Conservation (phyloP, 2,113 vertebrate genomes). For the Ascaphus truei region DNA sequence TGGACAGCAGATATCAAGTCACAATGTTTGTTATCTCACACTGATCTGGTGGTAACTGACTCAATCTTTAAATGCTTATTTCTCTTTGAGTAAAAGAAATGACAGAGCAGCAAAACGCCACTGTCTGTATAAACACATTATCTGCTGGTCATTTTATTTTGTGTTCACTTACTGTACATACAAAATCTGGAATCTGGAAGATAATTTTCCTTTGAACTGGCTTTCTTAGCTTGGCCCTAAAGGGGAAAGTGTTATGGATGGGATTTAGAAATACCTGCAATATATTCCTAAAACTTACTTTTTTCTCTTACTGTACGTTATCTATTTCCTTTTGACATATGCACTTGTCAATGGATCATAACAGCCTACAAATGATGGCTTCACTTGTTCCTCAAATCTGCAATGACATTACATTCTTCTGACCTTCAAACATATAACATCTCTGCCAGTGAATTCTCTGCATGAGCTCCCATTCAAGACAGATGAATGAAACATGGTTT, state of each 20-base stretch:
- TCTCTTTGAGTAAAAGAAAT: slow-evolving; percentile 4
- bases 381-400: slow-evolving; percentile 46
- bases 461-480: slow-evolving; percentile 35
- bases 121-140: too few relatives aligned
- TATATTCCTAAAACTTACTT: slow-evolving; percentile 33
- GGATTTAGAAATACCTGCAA: background rate
- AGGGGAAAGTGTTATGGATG: background rate
- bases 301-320: slow-evolving; percentile 29
- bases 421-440: slow-evolving; percentile 45
- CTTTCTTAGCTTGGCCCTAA: background rate
- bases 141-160: too few relatives aligned
- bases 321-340: slow-evolving; percentile 44
- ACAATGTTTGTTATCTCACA: too few relatives aligned
- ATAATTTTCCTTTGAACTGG: too few relatives aligned
- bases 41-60: too few relatives aligned
- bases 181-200: too few relatives aligned
- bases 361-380: slow-evolving; percentile 46
- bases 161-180: too few relatives aligned
- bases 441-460: slow-evolving; percentile 37
- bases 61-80: slow-evolving; percentile 10
- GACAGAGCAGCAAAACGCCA: background rate
- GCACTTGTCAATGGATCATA: slow-evolving; percentile 27
- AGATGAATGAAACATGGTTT: slow-evolving; percentile 36
- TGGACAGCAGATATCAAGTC: too few relatives aligned
- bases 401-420: slow-evolving; percentile 42